Base-by-base conservation (phyloP, 1,140 invertebrate genomes). In the Cotesia vestalis region DNA sequence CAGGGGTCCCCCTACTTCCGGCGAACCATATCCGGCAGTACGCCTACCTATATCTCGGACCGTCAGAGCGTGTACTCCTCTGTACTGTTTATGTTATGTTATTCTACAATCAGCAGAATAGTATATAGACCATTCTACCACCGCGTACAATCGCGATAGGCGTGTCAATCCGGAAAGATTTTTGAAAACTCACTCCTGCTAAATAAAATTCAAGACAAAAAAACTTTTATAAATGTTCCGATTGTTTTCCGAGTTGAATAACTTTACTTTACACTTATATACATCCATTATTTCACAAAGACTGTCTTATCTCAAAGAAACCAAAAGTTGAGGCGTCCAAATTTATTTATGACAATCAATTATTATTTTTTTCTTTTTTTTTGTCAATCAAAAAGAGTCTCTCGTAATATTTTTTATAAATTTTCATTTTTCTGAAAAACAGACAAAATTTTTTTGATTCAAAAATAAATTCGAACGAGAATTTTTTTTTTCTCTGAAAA, bases 1-100 rank as follows among this genome's bases (percentile, higher is more conserved):
- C 80, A 80, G 80, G 79, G 77, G 80, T 85, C 83, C 83, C 84
- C 85, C 82, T 82, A 85, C 83, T 86, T 87, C 85, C 85, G 85
- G 82, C 81, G 81, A 81, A 81, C 77, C 81, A 82, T 86, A 85
- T 87, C 85, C 85, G 85, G 83, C 76, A 83, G 79, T 81, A 84
- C 82, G 83, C 84, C 85, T 82, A 87, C 83, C 84, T 85, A 79
- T 80, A 82, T 84, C 81, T 81, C 78, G 73, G 70, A 52, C 80
- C 80, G 78, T 63, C 81, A 76, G 78, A 82, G 79, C 83, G 80
- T 83, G 79, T 71, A 75, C 66, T 67, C 14, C 35, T 9, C 27
- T 62, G 11, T 20, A 27, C 34, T 40, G 35, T 40, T 27, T 27
- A 40, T 59, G 17, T 20, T 59, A 59, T 20, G 40, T 46, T 46